Base-by-base conservation (phyloP, 2,797 vertebrate species). In the Helicolenus hilgendorfi region DNA sequence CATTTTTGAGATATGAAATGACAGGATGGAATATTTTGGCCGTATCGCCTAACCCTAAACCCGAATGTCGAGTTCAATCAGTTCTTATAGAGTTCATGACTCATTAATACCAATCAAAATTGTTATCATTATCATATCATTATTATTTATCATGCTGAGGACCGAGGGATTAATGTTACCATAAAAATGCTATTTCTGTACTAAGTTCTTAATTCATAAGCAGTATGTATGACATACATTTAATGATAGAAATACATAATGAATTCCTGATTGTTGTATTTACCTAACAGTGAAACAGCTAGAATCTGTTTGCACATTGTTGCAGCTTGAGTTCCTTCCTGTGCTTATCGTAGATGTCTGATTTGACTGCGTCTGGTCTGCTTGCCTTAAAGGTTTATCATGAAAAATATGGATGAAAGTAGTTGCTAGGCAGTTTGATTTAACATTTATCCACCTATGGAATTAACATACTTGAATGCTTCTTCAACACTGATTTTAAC, bases 401-500 rank as follows among this genome's bases (percentile, higher is more conserved):
- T 72, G 15, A 79, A 85, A 72, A 85, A 72, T 71, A 26, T 68
- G 36, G 6, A 76, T 69, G 3, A 24, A 38, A 58, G 60, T 58
- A 36, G 20, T 27, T 68, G 7, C 6, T 15, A 22, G 24, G 24
- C 35, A 24, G 24, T 63, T 27, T 64, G 31, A 41, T 70, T 55
- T 11, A 38, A 53, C 33, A 45, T 24, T 14, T 59, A 22, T 72
- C 45, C 59, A 4, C 4, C 55, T 76, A 33, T 56, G 11, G 33
- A 67, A 64, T 81, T 36, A 69, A 49, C 29, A 9, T 7, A 31
- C 26, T 5, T 41, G 4, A 64, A 62, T 27, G 11, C 1, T 31
- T 53, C 45, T 67, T 53, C 33, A 68, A 14, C 33, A 20, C 53
- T 9, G 36, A 4, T 33, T 55, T 22, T 31, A 59, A 24, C 26